phyloP scores from a whole-genome alignment of 2,797 vertebrate genomes.

The Taeniopygia guttata region DNA sequence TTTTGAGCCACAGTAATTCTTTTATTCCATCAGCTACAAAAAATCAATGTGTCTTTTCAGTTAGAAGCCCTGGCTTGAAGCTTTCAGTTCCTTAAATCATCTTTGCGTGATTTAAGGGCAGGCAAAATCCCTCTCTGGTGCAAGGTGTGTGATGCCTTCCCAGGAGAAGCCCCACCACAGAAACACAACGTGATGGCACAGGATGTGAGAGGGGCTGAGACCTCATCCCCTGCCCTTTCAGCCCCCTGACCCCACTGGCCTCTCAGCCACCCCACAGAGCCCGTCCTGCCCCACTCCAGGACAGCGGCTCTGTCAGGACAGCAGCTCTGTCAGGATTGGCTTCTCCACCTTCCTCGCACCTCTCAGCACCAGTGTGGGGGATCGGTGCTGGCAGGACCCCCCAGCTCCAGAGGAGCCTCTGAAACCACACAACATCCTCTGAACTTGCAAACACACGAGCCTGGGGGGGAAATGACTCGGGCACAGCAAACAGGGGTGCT shows the following conservation, averaged over 20 bases:
- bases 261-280: background rate
- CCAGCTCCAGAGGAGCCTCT: background rate
- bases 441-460: fast-evolving
- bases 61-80: slow-evolving; percentile 26
- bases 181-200: fast-evolving
- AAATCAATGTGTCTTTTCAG: slow-evolving; percentile 46
- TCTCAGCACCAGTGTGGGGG: fast-evolving
- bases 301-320: background rate
- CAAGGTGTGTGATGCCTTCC: background rate
- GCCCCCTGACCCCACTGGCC: background rate
- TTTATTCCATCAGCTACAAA: slow-evolving; percentile 37
- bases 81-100: slow-evolving; percentile 52
- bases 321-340: background rate
- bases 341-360: background rate
- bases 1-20: background rate
- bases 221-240: background rate
- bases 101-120: background rate
- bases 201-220: background rate
- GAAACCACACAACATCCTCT: background rate
- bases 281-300: background rate
- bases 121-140: background rate
- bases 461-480: background rate
- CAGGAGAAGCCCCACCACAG: background rate
- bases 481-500: fast-evolving
- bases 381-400: fast-evolving